Evolutionary conservation across 2,797 vertebrate species (phyloP).

Genomic region (Molossus molossus): DNA sequence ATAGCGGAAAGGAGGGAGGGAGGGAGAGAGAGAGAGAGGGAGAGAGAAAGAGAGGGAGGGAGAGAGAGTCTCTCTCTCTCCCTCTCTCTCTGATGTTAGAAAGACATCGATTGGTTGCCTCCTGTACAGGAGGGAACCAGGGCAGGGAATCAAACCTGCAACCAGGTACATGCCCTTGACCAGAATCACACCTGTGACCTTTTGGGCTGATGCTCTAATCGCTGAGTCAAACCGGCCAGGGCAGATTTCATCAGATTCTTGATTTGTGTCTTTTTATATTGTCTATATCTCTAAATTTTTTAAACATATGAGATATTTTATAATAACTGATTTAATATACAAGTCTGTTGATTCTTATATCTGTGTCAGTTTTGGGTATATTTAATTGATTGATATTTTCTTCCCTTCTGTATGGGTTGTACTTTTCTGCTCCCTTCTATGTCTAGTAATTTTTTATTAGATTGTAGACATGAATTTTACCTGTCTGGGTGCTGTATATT

Average conservation of each 20-base stretch:
- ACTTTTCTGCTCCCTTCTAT: slow-evolving; percentile 43
- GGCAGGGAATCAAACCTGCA: too few relatives aligned
- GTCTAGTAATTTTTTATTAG: slow-evolving; percentile 49
- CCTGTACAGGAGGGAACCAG: too few relatives aligned
- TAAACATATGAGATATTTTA: background rate
- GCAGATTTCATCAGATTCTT: background rate
- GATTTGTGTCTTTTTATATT: slow-evolving; percentile 41
- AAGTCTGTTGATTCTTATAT: slow-evolving; percentile 11
- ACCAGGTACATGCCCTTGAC: too few relatives aligned
- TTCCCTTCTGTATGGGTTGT: background rate
- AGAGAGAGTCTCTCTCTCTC: too few relatives aligned
- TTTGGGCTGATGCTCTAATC: too few relatives aligned
- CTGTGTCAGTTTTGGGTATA: slow-evolving; percentile 23
- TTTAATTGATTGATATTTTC: background rate
- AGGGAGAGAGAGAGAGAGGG: too few relatives aligned
- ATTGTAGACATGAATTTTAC: slow-evolving; percentile 17
- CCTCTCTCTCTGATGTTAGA: too few relatives aligned
- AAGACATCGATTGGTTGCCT: too few relatives aligned
- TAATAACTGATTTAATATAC: slow-evolving; percentile 30
- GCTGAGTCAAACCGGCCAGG: too few relatives aligned
- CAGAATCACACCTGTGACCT: too few relatives aligned
- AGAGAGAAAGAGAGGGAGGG: too few relatives aligned
- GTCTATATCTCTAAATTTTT: background rate
- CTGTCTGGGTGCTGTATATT: background rate
- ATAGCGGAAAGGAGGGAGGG: too few relatives aligned